Evolutionary conservation across 2,113 vertebrate genomes (phyloP).

Genomic region (Antennarius striatus): DNA sequence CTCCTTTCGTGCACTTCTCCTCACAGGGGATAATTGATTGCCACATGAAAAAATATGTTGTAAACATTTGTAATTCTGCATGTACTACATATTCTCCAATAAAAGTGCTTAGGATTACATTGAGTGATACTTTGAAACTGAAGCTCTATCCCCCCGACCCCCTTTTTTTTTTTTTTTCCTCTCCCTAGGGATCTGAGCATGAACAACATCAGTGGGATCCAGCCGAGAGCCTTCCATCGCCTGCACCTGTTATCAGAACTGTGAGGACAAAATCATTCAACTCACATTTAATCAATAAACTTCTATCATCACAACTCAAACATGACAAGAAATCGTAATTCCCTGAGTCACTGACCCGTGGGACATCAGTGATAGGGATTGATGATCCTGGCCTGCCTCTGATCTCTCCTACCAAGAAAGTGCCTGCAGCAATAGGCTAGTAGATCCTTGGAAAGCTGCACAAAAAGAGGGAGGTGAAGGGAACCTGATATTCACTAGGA

Average conservation of each 20-base stretch:
- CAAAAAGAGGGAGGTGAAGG: conserved; percentile 33
- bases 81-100: conserved; percentile 18
- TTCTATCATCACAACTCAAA: conserved; percentile 37
- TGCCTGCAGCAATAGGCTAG: conserved; percentile 59
- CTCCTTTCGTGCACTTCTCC: conserved; percentile 39
- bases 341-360: conserved; percentile 24
- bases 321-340: conserved; percentile 50
- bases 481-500: conserved; percentile 65
- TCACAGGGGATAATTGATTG: conserved; percentile 40
- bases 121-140: conserved; percentile 45
- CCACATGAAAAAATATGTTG: conserved; percentile 43
- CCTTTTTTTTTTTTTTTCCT: neutral
- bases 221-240: conserved; percentile 82
- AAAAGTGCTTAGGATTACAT: conserved; percentile 9
- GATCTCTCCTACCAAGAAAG: conserved; percentile 64
- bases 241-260: conserved; percentile 93
- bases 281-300: conserved; percentile 35
- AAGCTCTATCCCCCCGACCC: conserved; percentile 1
- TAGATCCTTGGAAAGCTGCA: conserved; percentile 40
- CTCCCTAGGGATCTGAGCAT: conserved; percentile 90
- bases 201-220: conserved; percentile 93
- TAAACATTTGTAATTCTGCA: conserved; percentile 37
- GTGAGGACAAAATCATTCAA: conserved; percentile 82
- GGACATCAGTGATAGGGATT: conserved; percentile 49
- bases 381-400: conserved; percentile 63